phyloP scores from a whole-genome alignment of 2,888 invertebrate species.

The Agrochola lota region DNA sequence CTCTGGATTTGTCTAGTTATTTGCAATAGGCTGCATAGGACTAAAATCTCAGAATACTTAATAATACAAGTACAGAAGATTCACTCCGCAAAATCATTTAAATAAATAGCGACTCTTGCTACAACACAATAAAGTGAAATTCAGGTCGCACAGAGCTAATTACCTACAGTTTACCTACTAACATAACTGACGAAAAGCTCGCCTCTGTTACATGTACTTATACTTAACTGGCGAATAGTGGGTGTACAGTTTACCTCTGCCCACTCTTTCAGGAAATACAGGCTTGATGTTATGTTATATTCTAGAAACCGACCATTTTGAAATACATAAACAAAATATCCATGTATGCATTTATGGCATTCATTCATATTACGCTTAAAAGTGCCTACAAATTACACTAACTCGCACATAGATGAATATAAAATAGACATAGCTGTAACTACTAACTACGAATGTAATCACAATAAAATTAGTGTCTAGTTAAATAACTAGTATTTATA shows the following conservation, averaged over 20 bases:
- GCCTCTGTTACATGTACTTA: not conserved
- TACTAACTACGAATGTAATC: slow-evolving; percentile 35
- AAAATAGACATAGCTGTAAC: slow-evolving; percentile 10
- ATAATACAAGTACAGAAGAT: no score
- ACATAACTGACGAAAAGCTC: not conserved
- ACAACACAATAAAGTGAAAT: no score
- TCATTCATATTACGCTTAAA: slow-evolving; percentile 46
- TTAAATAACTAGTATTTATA: slow-evolving; percentile 14
- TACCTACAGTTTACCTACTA: no score
- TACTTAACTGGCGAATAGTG: not conserved
- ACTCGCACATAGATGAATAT: slow-evolving; percentile 6
- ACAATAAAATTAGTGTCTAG: slow-evolving; percentile 47
- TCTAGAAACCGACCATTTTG: not conserved
- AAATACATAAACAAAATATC: not conserved
- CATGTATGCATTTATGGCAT: slow-evolving; percentile 35
- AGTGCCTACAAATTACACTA: slow-evolving; percentile 42
- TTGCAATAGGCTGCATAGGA: no score
- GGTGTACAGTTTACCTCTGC: not conserved
- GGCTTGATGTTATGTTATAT: not conserved
- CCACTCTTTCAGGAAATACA: no score
- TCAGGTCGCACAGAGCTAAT: no score
- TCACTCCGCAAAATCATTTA: no score
- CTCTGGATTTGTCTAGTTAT: not conserved
- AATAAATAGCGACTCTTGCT: no score
- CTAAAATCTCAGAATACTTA: not conserved